Percentiles rank a stretch among this genome's conserved stretches.
Conservation (phyloP, 2,888 invertebrate species). For the Mesodorylaimus sp. region DNA sequence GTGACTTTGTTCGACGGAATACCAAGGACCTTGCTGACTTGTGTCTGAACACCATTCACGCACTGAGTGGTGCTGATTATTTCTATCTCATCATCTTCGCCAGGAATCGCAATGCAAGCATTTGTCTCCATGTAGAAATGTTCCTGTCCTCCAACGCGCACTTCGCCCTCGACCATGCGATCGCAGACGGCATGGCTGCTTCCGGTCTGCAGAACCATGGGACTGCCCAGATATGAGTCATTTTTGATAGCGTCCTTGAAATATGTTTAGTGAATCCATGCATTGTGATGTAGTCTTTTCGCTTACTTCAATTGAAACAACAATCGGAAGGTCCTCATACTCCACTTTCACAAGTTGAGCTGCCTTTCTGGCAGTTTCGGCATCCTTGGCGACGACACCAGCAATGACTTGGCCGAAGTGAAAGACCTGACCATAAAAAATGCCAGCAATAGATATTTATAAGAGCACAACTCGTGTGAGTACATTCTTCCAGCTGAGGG, state of each 20-base stretch:
- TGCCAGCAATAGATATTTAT: no score
- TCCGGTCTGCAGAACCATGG: no score
- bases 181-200: no score
- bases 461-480: no score
- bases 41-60: constrained; percentile 39
- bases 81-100: constrained; percentile 59
- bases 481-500: no score
- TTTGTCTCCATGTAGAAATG: constrained; percentile 85
- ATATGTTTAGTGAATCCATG: no score
- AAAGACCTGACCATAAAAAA: no score
- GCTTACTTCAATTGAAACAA: constrained; percentile 56
- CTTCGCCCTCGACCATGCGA: constrained; percentile 56
- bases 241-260: no score
- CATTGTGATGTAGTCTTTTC: no score
- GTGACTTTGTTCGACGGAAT: constrained; percentile 51
- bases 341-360: constrained; percentile 56
- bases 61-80: constrained; percentile 59
- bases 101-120: constrained; percentile 37
- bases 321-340: constrained; percentile 64
- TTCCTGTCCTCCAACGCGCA: constrained; percentile 71
- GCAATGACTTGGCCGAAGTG: constrained; percentile 31
- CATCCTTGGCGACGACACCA: constrained; percentile 43
- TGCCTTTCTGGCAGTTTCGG: constrained; percentile 58
- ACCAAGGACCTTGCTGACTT: constrained; percentile 49
- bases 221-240: no score